phyloP scores from a whole-genome alignment of 2,113 vertebrate genomes.

The Atractosteus spatula region DNA sequence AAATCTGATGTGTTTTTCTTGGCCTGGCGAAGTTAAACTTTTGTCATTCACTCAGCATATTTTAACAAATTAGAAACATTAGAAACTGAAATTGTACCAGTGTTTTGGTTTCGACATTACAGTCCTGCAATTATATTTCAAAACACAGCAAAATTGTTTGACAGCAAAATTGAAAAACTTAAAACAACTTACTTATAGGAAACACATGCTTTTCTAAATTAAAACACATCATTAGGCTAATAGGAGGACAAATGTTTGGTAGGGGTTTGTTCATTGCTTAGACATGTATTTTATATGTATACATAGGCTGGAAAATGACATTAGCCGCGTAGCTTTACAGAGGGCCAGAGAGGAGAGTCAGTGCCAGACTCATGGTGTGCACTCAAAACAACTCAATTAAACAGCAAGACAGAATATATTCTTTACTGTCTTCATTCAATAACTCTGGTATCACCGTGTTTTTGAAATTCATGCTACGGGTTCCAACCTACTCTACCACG shows the following conservation, averaged over 20 bases:
- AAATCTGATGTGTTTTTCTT: constrained; percentile 71
- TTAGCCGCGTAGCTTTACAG: constrained; percentile 60
- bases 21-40: constrained; percentile 56
- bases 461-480: constrained; percentile 58
- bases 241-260: constrained; percentile 47
- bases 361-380: constrained; percentile 53
- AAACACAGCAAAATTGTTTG: constrained; percentile 69
- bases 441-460: constrained; percentile 57
- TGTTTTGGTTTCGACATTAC: constrained; percentile 67
- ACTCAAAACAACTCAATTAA: constrained; percentile 72
- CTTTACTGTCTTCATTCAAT: constrained; percentile 46
- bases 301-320: constrained; percentile 48
- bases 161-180: constrained; percentile 63
- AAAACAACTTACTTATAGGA: constrained; percentile 73
- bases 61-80: constrained; percentile 74
- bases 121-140: constrained; percentile 68
- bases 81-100: constrained; percentile 60
- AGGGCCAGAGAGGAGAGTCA: constrained; percentile 34
- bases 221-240: constrained; percentile 64
- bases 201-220: constrained; percentile 72
- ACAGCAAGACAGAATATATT: constrained; percentile 67
- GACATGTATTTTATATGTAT: constrained; percentile 35
- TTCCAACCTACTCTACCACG: constrained; percentile 36
- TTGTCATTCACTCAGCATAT: constrained; percentile 64
- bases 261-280: constrained; percentile 54